These are phyloP conservation scores for Elachura formosa DNA, from an alignment of 2,113 vertebrate species.

Conservation along the genomic window DNA sequence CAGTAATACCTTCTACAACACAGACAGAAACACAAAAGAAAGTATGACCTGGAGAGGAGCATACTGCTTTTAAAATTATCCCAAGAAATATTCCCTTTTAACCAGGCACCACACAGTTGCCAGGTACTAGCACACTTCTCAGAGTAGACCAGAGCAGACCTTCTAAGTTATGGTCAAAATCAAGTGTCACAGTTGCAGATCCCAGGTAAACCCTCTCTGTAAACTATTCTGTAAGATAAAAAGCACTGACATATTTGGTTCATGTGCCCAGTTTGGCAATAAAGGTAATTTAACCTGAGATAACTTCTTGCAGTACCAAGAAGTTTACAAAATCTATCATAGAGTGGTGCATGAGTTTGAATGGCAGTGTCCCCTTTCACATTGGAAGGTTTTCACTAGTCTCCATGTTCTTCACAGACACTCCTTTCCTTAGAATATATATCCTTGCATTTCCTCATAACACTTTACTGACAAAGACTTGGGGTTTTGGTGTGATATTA, in stretches of 20 bases:
- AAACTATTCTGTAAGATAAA: not conserved
- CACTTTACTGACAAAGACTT: not conserved
- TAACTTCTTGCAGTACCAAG: not conserved
- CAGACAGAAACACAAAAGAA: not conserved
- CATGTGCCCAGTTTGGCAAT: not conserved
- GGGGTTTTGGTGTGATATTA: not conserved
- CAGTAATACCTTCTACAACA: not conserved
- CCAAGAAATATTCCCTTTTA: not conserved
- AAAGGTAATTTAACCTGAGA: not conserved
- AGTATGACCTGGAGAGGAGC: not conserved
- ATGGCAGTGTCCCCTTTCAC: not conserved
- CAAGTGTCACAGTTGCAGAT: not conserved
- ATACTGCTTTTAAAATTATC: not conserved
- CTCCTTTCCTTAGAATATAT: not conserved
- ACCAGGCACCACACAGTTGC: not conserved
- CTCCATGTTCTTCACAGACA: not conserved
- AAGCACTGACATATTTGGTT: not conserved
- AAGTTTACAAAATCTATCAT: not conserved
- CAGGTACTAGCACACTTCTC: not conserved
- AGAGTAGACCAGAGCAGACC: no score
- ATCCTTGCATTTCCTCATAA: not conserved
- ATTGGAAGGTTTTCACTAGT: not conserved
- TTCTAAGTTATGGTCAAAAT: not conserved
- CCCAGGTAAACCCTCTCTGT: not conserved
- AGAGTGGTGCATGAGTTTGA: not conserved